Percentiles rank a stretch among this genome's conserved stretches.
Conservation (phyloP, 2,888 invertebrate species). For the Lepeophtheirus nordmannii region DNA sequence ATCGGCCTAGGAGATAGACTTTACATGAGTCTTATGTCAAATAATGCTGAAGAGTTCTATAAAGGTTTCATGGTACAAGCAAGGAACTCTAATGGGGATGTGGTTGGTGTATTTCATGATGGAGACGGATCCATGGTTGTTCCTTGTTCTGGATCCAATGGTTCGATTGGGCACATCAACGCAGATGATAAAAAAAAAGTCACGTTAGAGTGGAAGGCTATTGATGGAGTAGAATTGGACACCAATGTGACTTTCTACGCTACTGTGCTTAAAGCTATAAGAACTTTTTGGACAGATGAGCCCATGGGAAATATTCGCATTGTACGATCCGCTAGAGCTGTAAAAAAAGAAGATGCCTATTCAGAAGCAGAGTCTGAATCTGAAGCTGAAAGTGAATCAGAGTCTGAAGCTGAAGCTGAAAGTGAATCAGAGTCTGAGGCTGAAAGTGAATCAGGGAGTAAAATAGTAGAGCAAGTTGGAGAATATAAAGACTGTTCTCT, state of each 20-base stretch:
- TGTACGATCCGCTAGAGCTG: not conserved
- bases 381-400: not conserved
- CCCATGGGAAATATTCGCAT: not conserved
- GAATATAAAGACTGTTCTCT: not conserved
- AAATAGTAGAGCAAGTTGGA: not conserved
- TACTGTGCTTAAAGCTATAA: not conserved
- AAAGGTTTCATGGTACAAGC: not conserved
- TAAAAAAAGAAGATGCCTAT: not conserved
- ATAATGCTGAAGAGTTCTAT: not conserved
- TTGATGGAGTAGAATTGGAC: not conserved
- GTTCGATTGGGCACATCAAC: not conserved
- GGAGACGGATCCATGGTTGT: not conserved
- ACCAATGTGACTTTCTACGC: not conserved
- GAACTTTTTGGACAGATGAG: slow-evolving; percentile 3
- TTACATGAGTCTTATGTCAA: not conserved
- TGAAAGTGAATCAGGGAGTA: not conserved
- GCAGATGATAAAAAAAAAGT: not conserved
- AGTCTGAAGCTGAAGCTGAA: not conserved
- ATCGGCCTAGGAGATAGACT: not conserved
- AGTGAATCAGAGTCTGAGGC: not conserved
- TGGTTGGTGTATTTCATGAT: not conserved
- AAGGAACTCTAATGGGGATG: not conserved
- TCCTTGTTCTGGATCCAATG: not conserved
- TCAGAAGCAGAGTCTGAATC: not conserved
- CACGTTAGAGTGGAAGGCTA: not conserved